A percentile compares a stretch with the other conserved stretches of the same genome.
phyloP scores from a whole-genome alignment of 2,888 invertebrate species.

The Folsomia candida region DNA sequence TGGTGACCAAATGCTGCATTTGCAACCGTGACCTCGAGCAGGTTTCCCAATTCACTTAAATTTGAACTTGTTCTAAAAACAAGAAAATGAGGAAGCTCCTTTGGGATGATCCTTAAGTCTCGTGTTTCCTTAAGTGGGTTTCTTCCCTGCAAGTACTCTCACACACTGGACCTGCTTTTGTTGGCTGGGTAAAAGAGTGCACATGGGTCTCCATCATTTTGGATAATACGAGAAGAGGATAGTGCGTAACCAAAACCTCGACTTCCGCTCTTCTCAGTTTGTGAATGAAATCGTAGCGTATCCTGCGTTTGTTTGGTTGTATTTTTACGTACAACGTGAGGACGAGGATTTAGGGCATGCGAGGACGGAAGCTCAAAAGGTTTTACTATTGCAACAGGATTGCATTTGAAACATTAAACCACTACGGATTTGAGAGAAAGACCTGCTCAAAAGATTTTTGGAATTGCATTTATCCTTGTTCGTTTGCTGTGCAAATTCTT shows the following conservation, averaged over 20 bases:
- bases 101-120: not conserved
- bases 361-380: conserved; percentile 13
- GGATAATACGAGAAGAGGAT: not conserved
- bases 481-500: no score
- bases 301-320: not conserved
- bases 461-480: no score
- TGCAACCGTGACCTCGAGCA: not conserved
- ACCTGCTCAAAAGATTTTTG: no score
- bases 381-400: no score
- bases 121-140: not conserved
- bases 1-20: no score
- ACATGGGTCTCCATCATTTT: no score
- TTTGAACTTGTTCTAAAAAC: not conserved
- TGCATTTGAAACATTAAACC: no score
- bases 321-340: not conserved
- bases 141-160: not conserved
- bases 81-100: not conserved
- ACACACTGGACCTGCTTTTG: no score
- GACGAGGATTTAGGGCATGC: conserved; percentile 11
- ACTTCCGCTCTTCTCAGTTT: conserved; percentile 48
- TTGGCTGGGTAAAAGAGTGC: not conserved
- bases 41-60: not conserved
- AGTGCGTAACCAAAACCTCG: conserved; percentile 50
- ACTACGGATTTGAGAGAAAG: no score
- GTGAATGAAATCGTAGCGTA: conserved; percentile 48